A percentile compares a stretch with the other conserved stretches of the same genome.
These are phyloP conservation scores for Cotesia chilonis DNA, from an alignment of 1,140 invertebrate species.

Conservation along the genomic window DNA sequence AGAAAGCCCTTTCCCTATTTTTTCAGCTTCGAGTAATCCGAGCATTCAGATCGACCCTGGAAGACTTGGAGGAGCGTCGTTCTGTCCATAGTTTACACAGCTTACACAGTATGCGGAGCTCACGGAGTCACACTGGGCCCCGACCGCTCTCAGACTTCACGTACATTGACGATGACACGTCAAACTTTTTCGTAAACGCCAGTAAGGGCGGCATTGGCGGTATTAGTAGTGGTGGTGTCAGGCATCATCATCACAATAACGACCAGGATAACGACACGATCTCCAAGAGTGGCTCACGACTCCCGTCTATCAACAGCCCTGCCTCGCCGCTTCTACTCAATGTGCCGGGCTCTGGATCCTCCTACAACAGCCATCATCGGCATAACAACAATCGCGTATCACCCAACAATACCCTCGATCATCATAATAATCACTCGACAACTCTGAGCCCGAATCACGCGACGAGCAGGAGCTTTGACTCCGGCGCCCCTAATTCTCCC, in stretches of 20 bases:
- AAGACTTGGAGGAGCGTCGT: conserved; percentile 98
- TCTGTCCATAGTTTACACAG: conserved; percentile 97
- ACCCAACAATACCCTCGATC: conserved; percentile 47
- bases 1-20: conserved; percentile 69
- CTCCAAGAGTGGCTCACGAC: conserved; percentile 49
- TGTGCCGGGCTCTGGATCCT: conserved; percentile 56
- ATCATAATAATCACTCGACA: conserved; percentile 38
- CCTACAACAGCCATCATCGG: conserved; percentile 55
- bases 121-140: conserved; percentile 80
- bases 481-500: conserved; percentile 58
- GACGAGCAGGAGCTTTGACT: conserved; percentile 51
- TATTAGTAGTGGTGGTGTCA: conserved; percentile 5
- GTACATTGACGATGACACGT: conserved; percentile 89
- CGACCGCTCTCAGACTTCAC: conserved; percentile 88
- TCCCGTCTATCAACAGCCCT: conserved; percentile 57
- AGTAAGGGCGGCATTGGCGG: conserved; percentile 42
- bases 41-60: conserved; percentile 99
- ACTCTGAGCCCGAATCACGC: conserved; percentile 52
- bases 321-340: conserved; percentile 60
- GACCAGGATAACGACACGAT: conserved; percentile 55
- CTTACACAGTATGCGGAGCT: conserved; percentile 91
- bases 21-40: conserved; percentile 99
- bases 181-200: conserved; percentile 65
- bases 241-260: conserved; percentile 55
- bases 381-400: conserved; percentile 54